A percentile compares a stretch with the other conserved stretches of the same genome.
phyloP scores from a whole-genome alignment of 2,888 invertebrate genomes.

The Drosophila villosipedis region DNA sequence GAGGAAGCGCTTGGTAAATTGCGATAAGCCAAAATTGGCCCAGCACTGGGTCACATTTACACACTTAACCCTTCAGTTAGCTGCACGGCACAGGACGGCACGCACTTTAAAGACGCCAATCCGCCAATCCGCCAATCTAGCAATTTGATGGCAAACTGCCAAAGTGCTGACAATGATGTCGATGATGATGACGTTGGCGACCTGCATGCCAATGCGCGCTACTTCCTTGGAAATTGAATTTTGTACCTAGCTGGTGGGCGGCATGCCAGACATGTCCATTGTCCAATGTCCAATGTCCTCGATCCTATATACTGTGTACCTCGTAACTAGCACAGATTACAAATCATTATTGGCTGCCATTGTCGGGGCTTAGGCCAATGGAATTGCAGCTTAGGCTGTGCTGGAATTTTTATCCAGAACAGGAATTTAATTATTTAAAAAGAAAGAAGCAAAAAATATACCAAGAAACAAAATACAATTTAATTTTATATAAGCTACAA shows the following conservation, averaged over 20 bases:
- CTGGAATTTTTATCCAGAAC: constrained; percentile 3
- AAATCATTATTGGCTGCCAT: constrained; percentile 65
- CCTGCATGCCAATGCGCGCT: constrained; percentile 64
- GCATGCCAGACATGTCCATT: constrained; percentile 20
- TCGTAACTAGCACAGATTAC: constrained; percentile 55
- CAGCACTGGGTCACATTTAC: constrained; percentile 57
- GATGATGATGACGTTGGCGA: constrained; percentile 59
- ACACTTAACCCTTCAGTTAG: constrained; percentile 60
- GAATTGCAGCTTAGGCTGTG: constrained; percentile 17
- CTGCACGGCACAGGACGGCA: constrained; percentile 35
- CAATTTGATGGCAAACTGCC: constrained; percentile 73
- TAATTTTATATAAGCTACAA: background rate
- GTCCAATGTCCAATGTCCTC: constrained; percentile 29
- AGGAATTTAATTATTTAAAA: constrained; percentile 23
- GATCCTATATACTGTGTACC: constrained; percentile 18
- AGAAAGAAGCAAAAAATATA: background rate
- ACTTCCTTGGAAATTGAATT: constrained; percentile 58
- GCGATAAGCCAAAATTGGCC: constrained; percentile 69
- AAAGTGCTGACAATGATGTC: constrained; percentile 66
- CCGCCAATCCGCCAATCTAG: constrained; percentile 53
- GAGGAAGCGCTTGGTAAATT: constrained; percentile 70
- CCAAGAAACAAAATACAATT: background rate
- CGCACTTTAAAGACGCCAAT: constrained; percentile 72
- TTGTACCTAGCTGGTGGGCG: constrained; percentile 48
- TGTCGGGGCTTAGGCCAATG: constrained; percentile 37